These are phyloP conservation scores for Gymnogyps californianus DNA, from an alignment of 2,113 vertebrate genomes.

Conservation along the genomic window DNA sequence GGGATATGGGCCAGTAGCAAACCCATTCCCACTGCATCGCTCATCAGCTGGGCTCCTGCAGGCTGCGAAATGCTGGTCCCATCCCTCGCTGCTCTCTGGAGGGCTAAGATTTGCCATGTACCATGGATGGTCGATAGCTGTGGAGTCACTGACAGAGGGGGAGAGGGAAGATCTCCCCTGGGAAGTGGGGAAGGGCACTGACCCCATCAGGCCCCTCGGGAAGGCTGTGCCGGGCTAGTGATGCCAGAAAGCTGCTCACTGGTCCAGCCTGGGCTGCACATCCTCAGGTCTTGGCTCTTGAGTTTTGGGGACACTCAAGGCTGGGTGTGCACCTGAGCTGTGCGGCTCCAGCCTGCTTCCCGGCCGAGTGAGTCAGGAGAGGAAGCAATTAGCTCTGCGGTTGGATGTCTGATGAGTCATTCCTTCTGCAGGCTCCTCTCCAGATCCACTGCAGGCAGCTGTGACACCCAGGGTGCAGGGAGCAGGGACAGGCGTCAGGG, in stretches of 20 bases:
- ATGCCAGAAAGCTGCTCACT: not conserved
- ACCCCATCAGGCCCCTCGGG: fast-evolving
- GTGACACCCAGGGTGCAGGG: not conserved
- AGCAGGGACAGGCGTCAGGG: not conserved
- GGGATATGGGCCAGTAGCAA: not conserved
- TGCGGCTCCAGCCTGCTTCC: not conserved
- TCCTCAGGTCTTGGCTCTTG: not conserved
- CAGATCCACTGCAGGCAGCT: not conserved
- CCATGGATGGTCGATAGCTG: not conserved
- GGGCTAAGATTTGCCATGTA: not conserved
- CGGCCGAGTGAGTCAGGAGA: not conserved
- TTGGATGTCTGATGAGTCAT: not conserved
- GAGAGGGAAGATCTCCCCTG: not conserved
- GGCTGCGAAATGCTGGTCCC: not conserved
- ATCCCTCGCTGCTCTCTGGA: not conserved
- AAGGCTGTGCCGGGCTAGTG: fast-evolving
- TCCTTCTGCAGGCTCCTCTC: not conserved
- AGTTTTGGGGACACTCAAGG: not conserved
- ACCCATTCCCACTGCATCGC: not conserved
- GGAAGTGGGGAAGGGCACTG: not conserved
- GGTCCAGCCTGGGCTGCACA: not conserved
- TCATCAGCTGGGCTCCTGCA: not conserved
- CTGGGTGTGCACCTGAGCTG: not conserved
- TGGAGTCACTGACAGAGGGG: not conserved
- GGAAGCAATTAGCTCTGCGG: not conserved